These are phyloP conservation scores for Rhodophaea formosa DNA, from an alignment of 2,888 invertebrate genomes.

Conservation along the genomic window DNA sequence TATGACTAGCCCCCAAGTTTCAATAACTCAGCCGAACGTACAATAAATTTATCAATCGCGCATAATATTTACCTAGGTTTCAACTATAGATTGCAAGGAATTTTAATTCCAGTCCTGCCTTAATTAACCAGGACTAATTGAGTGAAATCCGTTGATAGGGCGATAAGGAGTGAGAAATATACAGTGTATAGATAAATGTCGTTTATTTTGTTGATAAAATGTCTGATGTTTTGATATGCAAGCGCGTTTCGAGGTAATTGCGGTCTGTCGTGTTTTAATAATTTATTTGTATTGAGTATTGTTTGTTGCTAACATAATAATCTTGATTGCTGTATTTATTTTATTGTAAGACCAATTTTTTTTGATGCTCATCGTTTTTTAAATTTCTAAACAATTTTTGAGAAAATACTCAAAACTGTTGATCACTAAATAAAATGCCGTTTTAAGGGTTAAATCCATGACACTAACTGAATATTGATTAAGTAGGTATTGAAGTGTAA, in stretches of 20 bases:
- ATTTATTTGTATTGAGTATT: background rate
- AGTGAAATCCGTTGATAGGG: constrained; percentile 43
- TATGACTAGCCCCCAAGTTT: background rate
- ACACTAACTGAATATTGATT: too few relatives aligned
- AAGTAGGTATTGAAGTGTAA: too few relatives aligned
- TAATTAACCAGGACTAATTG: constrained; percentile 47
- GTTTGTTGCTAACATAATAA: too few relatives aligned
- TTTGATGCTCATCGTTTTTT: too few relatives aligned
- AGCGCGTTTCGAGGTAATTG: constrained; percentile 14
- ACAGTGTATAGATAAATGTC: constrained; percentile 34
- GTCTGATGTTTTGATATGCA: constrained; percentile 32
- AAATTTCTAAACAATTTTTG: too few relatives aligned
- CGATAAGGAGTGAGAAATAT: constrained; percentile 26
- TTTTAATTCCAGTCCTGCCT: constrained; percentile 39
- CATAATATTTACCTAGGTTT: constrained; percentile 3
- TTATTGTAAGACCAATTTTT: too few relatives aligned
- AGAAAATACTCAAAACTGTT: too few relatives aligned
- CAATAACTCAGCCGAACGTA: constrained; percentile 2
- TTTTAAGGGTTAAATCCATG: too few relatives aligned
- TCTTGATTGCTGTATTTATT: too few relatives aligned
- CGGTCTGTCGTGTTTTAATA: background rate
- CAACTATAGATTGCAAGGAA: constrained; percentile 24
- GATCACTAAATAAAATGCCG: too few relatives aligned
- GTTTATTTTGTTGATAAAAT: constrained; percentile 42
- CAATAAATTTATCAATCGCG: constrained; percentile 26